Evolutionary conservation across 2,113 vertebrate genomes (phyloP), one percentile per base, ranked within the genome.

Genomic region (Mohoua ochrocephala): DNA sequence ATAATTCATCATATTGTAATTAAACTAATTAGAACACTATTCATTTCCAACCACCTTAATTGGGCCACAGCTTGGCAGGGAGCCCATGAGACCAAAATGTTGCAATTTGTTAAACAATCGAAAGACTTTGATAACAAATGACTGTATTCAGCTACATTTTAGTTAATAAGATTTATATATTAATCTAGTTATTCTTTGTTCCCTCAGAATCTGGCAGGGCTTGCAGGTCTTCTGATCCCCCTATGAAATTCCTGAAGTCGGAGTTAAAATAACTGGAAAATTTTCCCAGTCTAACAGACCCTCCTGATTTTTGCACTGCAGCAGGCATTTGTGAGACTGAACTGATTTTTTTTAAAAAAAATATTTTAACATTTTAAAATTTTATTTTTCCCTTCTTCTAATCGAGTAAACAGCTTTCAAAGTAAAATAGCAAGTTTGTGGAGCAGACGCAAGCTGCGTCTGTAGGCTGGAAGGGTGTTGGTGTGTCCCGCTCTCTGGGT

Each of bases 1-100:
- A 97, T 97, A 98, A 98, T 98, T 98, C 96, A 97, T 98, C 97
- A 97, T 97, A 98, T 97, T 96, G 95, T 98, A 98, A 98, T 98
- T 98, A 98, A 98, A 97, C 97, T 98, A 98, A 98, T 98, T 98
- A 97, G 95, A 97, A 97, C 97, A 95, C 96, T 97, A 91, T 98
- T 98, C 97, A 98, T 98, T 98, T 97, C 95, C 97, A 97, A 63
- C 95, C 91, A 94, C 95, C 94, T 98, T 98, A 98, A 98, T 98
- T 97, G 98, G 97, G 94, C 97, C 96, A 98, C 96, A 94, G 84
- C 96, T 98, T 98, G 98, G 98, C 97, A 97, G 97, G 91, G 84
- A 97, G 97, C 89, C 97, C 42, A 1, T 92, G 91, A 97, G 97
- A 97, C 95, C 87, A 96, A 97, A 97, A 97, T 90, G 97, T 96